Evolutionary conservation across 2,113 vertebrate genomes (phyloP).

Genomic region (Atherinomorus stipes): DNA sequence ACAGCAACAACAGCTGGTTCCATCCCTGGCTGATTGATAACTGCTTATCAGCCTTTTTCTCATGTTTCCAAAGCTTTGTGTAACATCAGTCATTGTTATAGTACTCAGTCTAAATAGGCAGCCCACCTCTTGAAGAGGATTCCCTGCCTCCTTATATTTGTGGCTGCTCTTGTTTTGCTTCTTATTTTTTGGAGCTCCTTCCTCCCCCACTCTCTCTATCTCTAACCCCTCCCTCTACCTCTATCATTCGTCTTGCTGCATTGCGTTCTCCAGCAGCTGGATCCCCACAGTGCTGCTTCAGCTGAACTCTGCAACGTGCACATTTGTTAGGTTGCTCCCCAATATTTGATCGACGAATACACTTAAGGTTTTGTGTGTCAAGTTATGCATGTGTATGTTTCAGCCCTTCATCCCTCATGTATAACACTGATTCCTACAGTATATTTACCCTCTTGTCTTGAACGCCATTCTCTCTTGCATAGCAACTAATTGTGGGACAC

Average conservation of each 20-base stretch:
- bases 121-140: conserved; percentile 1
- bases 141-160: conserved; percentile 23
- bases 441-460: not conserved
- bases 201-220: not conserved
- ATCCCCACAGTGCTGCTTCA: conserved; percentile 63
- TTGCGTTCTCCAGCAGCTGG: conserved; percentile 60
- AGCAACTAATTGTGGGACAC: too few relatives aligned
- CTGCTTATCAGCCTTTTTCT: too few relatives aligned
- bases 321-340: conserved; percentile 30
- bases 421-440: not conserved
- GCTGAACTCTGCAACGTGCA: conserved; percentile 45
- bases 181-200: conserved; percentile 8
- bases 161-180: conserved; percentile 21
- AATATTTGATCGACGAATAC: not conserved
- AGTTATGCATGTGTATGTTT: not conserved
- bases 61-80: not conserved
- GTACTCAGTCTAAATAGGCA: not conserved
- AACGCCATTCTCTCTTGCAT: not conserved
- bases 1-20: too few relatives aligned
- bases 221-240: conserved; percentile 31
- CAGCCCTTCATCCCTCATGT: not conserved
- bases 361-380: not conserved
- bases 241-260: conserved; percentile 65
- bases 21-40: not conserved
- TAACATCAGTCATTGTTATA: not conserved